Base-by-base conservation (phyloP, 2,113 vertebrate genomes). In the Dolichotis patagonum region DNA sequence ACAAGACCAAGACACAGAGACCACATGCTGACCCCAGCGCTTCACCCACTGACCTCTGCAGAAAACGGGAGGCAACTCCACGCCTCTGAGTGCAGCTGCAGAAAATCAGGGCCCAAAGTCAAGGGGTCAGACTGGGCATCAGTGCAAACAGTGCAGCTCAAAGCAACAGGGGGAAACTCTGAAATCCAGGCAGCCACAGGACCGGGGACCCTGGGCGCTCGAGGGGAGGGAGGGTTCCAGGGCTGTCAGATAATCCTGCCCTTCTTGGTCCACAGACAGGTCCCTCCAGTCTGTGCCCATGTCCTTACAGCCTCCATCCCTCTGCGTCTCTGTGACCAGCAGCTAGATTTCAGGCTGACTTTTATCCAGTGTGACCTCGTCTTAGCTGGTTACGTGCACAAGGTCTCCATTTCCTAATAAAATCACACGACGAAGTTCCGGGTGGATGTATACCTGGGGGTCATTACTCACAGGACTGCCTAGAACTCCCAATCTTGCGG, bases 61-160 rank as follows among this genome's bases (percentile, higher is more conserved):
- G 28, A 56, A 41, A 75, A 19, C 35, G 46, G 13, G 69, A 6
- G 17, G 32, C 1, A 0, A 1, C 1, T 0, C 30, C 0, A 1
- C 30, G 49, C 82, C 84, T 30, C n/a, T 4, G 2, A 58, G 11
- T 32, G 32, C 49, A 78, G 22, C 78, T 38, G 28, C 32, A 49
- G 22, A 63, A 11, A 28, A 22, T 46, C n/a, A 41, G 38, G 71
- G 71, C 9, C 20, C 20, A 6, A 9, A 38, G 24, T 28, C 16
- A 4, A 17, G 46, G 54, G 52, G 54, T 8, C 52, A 26, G 65
- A 8, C 28, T 35, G 63, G 56, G 65, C 71, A 26, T 43, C 22
- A 7, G 20, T 75, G 71, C 71, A 38, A 73, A 43, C 0, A 7
- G 4, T 32, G 11, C 28, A 30, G 67, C 49, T 41, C 8, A 7